Evolutionary conservation across 2,888 invertebrate species (phyloP).

Genomic region (Pachydiplax longipennis): DNA sequence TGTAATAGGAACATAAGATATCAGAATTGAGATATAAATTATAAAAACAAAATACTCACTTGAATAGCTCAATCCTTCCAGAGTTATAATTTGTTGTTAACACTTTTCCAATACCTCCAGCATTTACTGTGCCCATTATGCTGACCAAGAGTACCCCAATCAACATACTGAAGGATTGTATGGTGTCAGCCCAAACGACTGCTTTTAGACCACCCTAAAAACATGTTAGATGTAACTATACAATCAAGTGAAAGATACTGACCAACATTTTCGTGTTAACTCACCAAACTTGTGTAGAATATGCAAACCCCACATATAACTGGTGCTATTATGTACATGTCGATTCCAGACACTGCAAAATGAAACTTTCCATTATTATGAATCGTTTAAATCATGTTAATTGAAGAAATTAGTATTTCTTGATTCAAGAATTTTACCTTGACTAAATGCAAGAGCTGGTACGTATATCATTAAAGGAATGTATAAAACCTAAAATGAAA

Average conservation of each 20-base stretch:
- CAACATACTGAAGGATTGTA: conserved; percentile 78
- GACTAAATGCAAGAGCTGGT: conserved; percentile 84
- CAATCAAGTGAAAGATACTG: neutral
- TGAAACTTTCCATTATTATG: conserved; percentile 45
- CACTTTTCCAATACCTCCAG: conserved; percentile 71
- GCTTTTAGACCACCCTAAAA: conserved; percentile 78
- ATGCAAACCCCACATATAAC: conserved; percentile 86
- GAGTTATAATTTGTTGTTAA: conserved; percentile 68
- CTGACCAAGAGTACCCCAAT: conserved; percentile 73
- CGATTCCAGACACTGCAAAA: conserved; percentile 79
- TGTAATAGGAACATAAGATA: too few relatives aligned
- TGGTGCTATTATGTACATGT: conserved; percentile 79
- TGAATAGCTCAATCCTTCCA: conserved; percentile 75
- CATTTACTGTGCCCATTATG: conserved; percentile 69
- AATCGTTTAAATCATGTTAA: neutral
- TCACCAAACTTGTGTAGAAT: conserved; percentile 89
- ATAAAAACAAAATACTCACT: conserved; percentile 62
- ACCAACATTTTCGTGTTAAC: conserved; percentile 54
- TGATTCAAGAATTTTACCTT: conserved; percentile 64
- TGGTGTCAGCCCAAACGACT: conserved; percentile 81
- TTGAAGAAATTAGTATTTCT: neutral
- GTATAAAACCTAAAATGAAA: conserved; percentile 65
- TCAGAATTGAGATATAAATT: too few relatives aligned
- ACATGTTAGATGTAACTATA: conserved; percentile 47
- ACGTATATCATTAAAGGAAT: conserved; percentile 88